Conservation (phyloP, 2,797 vertebrate species). For the Scleropages formosus region DNA sequence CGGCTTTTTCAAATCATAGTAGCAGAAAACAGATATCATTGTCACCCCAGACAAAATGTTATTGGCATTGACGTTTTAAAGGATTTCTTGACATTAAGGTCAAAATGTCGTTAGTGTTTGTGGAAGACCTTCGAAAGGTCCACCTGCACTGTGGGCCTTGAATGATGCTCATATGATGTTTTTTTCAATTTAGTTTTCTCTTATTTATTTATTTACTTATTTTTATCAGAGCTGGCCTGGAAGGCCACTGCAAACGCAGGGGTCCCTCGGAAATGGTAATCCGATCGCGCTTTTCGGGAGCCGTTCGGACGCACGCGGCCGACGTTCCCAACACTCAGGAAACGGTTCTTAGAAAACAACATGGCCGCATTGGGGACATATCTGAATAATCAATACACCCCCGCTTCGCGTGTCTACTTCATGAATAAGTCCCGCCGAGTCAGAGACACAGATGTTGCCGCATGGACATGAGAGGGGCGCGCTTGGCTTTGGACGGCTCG, state of each 20-base stretch:
- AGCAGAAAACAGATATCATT: neutral
- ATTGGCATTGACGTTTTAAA: neutral
- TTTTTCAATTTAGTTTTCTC: too few relatives aligned
- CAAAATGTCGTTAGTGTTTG: too few relatives aligned
- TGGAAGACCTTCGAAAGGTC: neutral
- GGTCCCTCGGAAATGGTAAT: conserved; percentile 20
- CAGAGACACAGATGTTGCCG: neutral
- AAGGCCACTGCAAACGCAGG: neutral
- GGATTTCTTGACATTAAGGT: neutral
- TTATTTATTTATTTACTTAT: conserved; percentile 12
- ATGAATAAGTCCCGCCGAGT: conserved; percentile 1
- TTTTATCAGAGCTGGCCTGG: neutral
- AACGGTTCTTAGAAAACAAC: conserved; percentile 23
- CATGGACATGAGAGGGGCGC: neutral
- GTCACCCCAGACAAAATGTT: neutral
- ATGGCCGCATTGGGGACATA: neutral
- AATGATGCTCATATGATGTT: neutral
- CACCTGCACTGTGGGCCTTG: neutral
- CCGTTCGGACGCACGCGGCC: neutral
- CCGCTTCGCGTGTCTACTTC: neutral
- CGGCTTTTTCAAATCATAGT: conserved; percentile 1
- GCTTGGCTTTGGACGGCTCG: too few relatives aligned
- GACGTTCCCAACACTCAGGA: neutral
- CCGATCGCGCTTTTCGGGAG: conserved; percentile 3
- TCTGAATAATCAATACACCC: conserved; percentile 9